Evolutionary conservation across 2,797 vertebrate genomes (phyloP), one percentile per base, ranked within the genome.

Genomic region (Aulostomus chinensis): DNA sequence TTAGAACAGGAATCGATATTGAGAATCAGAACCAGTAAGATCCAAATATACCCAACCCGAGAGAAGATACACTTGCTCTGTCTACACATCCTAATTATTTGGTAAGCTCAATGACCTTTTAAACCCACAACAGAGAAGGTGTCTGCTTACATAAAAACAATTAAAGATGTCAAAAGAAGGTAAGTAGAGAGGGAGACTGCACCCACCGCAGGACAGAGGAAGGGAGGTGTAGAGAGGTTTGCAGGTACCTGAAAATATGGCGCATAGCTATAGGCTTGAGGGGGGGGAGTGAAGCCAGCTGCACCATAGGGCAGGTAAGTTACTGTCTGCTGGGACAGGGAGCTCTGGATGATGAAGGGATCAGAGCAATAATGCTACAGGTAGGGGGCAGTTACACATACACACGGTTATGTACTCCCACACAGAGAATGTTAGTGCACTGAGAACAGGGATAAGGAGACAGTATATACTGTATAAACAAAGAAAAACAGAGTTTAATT

Each of bases 301-400:
- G 67, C 59, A 46, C 68, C 71, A 62, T 60, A 65, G 12, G 84
- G 83, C 28, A 84, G 67, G 64, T 76, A 78, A 39, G 84, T 83
- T 42, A 88, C 69, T 16, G 76, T 89, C 74, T 83, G 81, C 73
- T 78, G 81, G 71, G 85, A 87, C 43, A 88, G 70, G 38, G 84
- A 87, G 72, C 76, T 80, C 85, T 89, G 88, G 75, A 81, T 83
- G 48, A 87, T 48, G 66, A 30, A 87, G 1, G 85, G 88, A 48
- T 90, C 87, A 73, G 83, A 85, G 79, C 79, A 84, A 78, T 88
- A 86, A 7, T 86, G 86, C 89, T 89, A 81, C 10, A 18, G 36
- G 70, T 20, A 46, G 39, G 48, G 61, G 43, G 54, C 15, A 56
- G 59, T 73, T 33, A 60, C 52, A 85, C 16, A 73, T 21, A 58